phyloP scores from a whole-genome alignment of 2,113 vertebrate genomes.

The Platycercus adscitus region DNA sequence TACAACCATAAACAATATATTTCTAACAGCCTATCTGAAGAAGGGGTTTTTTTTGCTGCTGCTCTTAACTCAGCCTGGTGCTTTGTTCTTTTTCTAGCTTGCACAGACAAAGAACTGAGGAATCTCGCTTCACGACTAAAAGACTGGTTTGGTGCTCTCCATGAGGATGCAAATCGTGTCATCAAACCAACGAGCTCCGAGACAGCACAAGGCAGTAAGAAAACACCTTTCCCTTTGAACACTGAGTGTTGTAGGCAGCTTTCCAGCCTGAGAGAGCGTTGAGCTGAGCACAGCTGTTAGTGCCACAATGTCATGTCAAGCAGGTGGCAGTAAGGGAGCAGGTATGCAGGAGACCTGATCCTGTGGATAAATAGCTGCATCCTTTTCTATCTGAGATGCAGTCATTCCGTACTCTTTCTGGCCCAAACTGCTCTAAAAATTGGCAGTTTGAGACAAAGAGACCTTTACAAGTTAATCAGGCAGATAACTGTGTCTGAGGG shows the following conservation, averaged over 20 bases:
- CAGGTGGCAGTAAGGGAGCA: not conserved
- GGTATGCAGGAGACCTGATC: not conserved
- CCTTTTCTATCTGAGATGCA: not conserved
- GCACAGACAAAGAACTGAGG: slow-evolving; percentile 89
- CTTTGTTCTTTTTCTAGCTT: slow-evolving; percentile 76
- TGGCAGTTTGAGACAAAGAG: not conserved
- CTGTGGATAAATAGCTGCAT: not conserved
- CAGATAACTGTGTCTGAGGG: not conserved
- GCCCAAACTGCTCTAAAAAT: not conserved
- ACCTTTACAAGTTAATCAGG: not conserved
- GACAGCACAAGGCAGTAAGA: slow-evolving; percentile 87
- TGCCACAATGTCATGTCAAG: not conserved
- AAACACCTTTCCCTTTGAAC: not conserved
- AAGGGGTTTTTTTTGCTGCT: not conserved
- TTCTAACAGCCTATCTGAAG: not conserved
- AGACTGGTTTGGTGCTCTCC: slow-evolving; percentile 94
- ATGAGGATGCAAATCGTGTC: slow-evolving; percentile 91
- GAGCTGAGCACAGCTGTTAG: not conserved
- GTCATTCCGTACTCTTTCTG: not conserved
- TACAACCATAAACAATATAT: not conserved
- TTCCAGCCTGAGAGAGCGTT: not conserved
- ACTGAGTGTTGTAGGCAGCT: not conserved
- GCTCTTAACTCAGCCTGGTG: slow-evolving; percentile 20
- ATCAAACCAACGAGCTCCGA: slow-evolving; percentile 87
- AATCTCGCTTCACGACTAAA: slow-evolving; percentile 91